Conservation (phyloP, 2,888 invertebrate genomes). For the Elmis aenea region DNA sequence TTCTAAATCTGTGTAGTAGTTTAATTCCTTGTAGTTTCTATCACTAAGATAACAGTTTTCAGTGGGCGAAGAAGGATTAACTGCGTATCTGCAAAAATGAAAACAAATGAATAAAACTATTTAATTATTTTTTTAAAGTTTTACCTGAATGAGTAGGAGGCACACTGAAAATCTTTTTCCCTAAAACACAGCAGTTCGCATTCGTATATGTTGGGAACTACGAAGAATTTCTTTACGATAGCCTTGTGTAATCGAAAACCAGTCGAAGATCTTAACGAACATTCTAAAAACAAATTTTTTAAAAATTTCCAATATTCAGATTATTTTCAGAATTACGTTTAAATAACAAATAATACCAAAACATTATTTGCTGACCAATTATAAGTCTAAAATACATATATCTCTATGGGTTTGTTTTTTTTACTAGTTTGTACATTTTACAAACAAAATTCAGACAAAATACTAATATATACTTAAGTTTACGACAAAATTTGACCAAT, state of each 20-base stretch:
- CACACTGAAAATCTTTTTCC: slow-evolving; percentile 67
- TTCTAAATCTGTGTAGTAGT: slow-evolving; percentile 68
- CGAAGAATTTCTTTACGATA: slow-evolving; percentile 60
- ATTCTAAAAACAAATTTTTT: slow-evolving; percentile 55
- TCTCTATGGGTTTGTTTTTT: too few species aligned
- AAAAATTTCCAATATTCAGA: background rate
- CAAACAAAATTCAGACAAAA: too few species aligned
- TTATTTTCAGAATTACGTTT: too few species aligned
- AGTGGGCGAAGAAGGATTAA: slow-evolving; percentile 50
- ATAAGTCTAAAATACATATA: too few species aligned
- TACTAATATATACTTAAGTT: too few species aligned
- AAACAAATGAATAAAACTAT: background rate
- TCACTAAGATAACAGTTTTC: slow-evolving; percentile 78
- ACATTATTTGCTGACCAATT: too few species aligned
- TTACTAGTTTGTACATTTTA: too few species aligned
- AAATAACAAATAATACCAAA: too few species aligned
- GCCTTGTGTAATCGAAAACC: slow-evolving; percentile 70
- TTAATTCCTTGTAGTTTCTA: slow-evolving; percentile 62
- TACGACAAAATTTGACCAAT: too few species aligned
- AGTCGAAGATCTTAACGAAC: slow-evolving; percentile 67
- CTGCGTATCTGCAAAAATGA: slow-evolving; percentile 42
- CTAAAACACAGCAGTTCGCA: slow-evolving; percentile 71
- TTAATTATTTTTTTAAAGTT: background rate
- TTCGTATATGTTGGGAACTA: slow-evolving; percentile 65
- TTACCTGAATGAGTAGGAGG: slow-evolving; percentile 72